A percentile compares a stretch with the other conserved stretches of the same genome.
Conservation (phyloP, 1,140 invertebrate species). For the Archegozetes longisetosus region DNA sequence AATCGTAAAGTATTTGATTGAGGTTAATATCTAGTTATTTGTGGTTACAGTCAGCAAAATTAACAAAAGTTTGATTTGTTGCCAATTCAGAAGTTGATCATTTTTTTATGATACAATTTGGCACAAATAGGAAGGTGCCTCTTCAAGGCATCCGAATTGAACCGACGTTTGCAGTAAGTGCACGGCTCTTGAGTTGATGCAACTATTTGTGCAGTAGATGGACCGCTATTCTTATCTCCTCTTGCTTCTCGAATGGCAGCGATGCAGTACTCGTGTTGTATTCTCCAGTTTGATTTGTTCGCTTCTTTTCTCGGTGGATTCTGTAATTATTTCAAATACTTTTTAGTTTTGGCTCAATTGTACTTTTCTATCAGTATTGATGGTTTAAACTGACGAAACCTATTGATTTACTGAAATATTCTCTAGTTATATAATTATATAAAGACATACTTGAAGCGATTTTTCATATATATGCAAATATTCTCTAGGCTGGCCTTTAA, state of each 20-base stretch:
- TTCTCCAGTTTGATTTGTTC: background rate
- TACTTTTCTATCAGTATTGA: no score
- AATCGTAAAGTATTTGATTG: background rate
- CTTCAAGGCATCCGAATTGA: background rate
- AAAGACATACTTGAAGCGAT: background rate
- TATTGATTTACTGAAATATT: background rate
- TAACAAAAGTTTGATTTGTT: background rate
- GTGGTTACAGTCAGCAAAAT: background rate
- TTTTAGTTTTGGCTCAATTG: no score
- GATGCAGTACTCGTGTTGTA: background rate
- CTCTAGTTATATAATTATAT: background rate
- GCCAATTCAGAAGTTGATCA: background rate
- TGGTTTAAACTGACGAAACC: background rate
- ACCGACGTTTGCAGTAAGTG: background rate
- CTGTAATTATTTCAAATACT: background rate
- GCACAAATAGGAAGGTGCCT: background rate
- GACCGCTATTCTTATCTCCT: background rate
- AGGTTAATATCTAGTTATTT: background rate
- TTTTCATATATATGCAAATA: background rate
- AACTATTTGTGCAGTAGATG: background rate
- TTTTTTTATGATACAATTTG: background rate
- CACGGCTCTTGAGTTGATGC: background rate
- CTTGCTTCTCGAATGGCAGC: background rate
- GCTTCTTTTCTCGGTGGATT: background rate
- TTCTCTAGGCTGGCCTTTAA: background rate